A percentile compares a stretch with the other conserved stretches of the same genome.
phyloP scores from a whole-genome alignment of 2,113 vertebrate genomes.

The Siphamia tubifer region DNA sequence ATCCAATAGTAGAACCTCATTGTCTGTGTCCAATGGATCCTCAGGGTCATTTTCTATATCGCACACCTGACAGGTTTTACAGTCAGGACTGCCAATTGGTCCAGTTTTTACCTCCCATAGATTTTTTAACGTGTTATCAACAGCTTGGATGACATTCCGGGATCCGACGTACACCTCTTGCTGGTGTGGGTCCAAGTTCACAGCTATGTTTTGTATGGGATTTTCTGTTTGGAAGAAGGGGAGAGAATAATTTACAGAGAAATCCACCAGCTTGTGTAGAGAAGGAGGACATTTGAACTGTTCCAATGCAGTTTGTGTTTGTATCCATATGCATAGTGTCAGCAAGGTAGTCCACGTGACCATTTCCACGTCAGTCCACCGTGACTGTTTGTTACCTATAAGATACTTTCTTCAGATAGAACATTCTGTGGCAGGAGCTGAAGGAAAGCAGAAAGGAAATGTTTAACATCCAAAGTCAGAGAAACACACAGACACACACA shows the following conservation, averaged over 20 bases:
- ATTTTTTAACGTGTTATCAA: conserved; percentile 56
- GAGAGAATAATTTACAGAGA: conserved; percentile 79
- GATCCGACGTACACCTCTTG: conserved; percentile 82
- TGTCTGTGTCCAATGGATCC: conserved; percentile 80
- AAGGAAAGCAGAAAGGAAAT: conserved; percentile 30
- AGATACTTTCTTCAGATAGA: conserved; percentile 28
- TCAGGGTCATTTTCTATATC: conserved; percentile 17
- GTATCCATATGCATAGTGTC: conserved; percentile 74
- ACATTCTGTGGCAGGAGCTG: conserved; percentile 56
- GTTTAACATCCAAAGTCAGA: conserved; percentile 28
- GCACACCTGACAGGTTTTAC: conserved; percentile 81
- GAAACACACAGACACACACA: neutral
- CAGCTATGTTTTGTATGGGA: conserved; percentile 84
- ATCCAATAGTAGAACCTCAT: conserved; percentile 85
- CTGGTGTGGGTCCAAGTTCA: neutral
- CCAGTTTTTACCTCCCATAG: conserved; percentile 82
- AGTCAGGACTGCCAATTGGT: conserved; percentile 81
- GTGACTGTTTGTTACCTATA: conserved; percentile 55
- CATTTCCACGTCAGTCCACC: conserved; percentile 72
- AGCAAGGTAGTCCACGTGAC: conserved; percentile 63
- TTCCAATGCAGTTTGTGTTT: conserved; percentile 53
- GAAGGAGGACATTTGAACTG: conserved; percentile 70
- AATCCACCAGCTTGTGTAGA: conserved; percentile 73
- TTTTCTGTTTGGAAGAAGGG: conserved; percentile 71
- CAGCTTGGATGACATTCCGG: conserved; percentile 84